A percentile compares a stretch with the other conserved stretches of the same genome.
phyloP scores from a whole-genome alignment of 2,797 vertebrate species.

The Aselliscus stoliczkanus region DNA sequence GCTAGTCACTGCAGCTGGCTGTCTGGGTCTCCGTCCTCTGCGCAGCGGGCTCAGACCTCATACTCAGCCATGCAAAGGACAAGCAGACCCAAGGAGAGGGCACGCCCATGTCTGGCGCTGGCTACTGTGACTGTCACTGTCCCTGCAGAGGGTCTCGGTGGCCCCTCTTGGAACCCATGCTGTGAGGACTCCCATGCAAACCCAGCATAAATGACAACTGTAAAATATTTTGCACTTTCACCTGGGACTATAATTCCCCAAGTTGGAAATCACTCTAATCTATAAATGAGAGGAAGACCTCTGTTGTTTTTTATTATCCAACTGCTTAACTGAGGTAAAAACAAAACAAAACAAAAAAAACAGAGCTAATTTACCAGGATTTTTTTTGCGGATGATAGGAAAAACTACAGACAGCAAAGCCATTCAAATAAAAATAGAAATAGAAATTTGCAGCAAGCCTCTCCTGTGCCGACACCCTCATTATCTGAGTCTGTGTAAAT shows the following conservation, averaged over 20 bases:
- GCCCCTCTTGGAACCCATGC: neutral
- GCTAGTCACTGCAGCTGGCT: neutral
- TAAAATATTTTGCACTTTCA: neutral
- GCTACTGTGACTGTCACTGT: rapidly evolving
- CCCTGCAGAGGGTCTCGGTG: rapidly evolving
- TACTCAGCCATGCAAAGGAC: rapidly evolving
- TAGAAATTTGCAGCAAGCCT: neutral
- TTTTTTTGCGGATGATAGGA: neutral
- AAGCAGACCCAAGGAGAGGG: too few relatives aligned
- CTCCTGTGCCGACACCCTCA: rapidly evolving
- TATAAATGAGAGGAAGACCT: neutral
- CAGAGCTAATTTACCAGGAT: neutral
- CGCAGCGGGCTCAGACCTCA: neutral
- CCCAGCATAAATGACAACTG: rapidly evolving
- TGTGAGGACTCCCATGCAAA: rapidly evolving
- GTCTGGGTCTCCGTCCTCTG: too few relatives aligned
- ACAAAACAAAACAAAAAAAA: neutral
- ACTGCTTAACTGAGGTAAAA: neutral
- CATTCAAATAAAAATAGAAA: constrained; percentile 8
- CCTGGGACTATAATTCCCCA: neutral
- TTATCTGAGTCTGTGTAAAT: rapidly evolving
- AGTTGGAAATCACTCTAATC: neutral
- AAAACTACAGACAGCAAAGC: neutral
- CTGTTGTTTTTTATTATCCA: neutral
- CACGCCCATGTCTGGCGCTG: rapidly evolving